Percentiles rank a stretch among this genome's conserved stretches.
Evolutionary conservation across 2,797 vertebrate species (phyloP).

Genomic region (Sebastolobus altivelis): DNA sequence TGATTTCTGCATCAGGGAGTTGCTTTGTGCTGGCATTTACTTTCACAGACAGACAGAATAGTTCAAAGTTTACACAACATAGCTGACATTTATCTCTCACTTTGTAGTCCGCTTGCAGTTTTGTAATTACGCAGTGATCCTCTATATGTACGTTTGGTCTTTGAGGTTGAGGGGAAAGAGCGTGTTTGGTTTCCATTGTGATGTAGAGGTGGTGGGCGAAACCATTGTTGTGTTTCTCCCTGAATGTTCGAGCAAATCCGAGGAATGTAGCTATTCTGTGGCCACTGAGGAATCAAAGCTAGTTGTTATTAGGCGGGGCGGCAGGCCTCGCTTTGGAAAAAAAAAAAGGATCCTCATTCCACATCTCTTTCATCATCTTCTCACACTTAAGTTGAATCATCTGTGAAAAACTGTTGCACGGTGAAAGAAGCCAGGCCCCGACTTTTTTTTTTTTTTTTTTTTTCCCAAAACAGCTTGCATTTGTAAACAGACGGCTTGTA

Average conservation of each 20-base stretch:
- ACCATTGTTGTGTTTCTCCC: constrained; percentile 65
- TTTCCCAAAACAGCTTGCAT: constrained; percentile 50
- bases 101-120: constrained; percentile 51
- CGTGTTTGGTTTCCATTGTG: constrained; percentile 53
- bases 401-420: constrained; percentile 54
- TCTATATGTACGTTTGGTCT: constrained; percentile 46
- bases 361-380: constrained; percentile 63
- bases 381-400: constrained; percentile 55
- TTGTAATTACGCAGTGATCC: constrained; percentile 43
- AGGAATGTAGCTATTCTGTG: constrained; percentile 71
- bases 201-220: constrained; percentile 39
- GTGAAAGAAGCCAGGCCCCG: constrained; percentile 41
- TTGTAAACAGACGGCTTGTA: constrained; percentile 64
- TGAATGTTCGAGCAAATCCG: constrained; percentile 71
- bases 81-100: constrained; percentile 39
- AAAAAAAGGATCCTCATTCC: constrained; percentile 62
- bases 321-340: constrained; percentile 34
- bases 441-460: constrained; percentile 25
- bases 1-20: constrained; percentile 48
- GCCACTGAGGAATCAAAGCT: constrained; percentile 60
- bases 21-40: constrained; percentile 27
- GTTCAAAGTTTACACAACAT: constrained; percentile 59
- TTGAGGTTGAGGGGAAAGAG: constrained; percentile 30
- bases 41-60: constrained; percentile 15
- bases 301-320: constrained; percentile 51